phyloP scores from a whole-genome alignment of 2,888 invertebrate species.

The Dichetophora obliterata region DNA sequence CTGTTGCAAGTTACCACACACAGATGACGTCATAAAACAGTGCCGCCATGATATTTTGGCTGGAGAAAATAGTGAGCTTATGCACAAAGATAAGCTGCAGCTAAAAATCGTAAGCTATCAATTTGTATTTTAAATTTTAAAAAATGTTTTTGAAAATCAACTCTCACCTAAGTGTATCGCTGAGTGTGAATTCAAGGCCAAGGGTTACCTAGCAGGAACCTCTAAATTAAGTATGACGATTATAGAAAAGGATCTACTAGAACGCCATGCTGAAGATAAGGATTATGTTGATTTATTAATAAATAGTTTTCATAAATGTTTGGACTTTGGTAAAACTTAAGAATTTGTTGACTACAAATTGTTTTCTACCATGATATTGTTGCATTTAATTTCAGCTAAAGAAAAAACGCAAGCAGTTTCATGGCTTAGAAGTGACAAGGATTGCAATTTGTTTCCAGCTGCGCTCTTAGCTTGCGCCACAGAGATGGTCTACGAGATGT shows the following conservation, averaged over 20 bases:
- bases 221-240: constrained; percentile 6
- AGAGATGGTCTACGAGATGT: constrained; percentile 54
- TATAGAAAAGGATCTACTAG: constrained; percentile 14
- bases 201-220: constrained; percentile 1
- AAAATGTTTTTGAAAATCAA: not conserved
- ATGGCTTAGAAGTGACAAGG: constrained; percentile 51
- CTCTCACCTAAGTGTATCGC: constrained; percentile 25
- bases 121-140: not conserved
- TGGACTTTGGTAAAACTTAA: constrained; percentile 5
- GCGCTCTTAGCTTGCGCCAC: constrained; percentile 52
- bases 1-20: constrained; percentile 33
- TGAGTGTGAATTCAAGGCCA: constrained; percentile 38
- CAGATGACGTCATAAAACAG: constrained; percentile 16
- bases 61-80: not conserved
- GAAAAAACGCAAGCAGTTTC: constrained; percentile 45
- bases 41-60: constrained; percentile 11
- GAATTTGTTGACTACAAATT: no score
- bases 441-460: constrained; percentile 54
- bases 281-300: constrained; percentile 25
- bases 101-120: constrained; percentile 8
- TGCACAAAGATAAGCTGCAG: not conserved
- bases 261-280: constrained; percentile 1
- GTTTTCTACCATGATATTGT: no score
- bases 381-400: constrained; percentile 45
- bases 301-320: constrained; percentile 27